phyloP scores from a whole-genome alignment of 1,140 invertebrate genomes.

The Sycobia sp. region DNA sequence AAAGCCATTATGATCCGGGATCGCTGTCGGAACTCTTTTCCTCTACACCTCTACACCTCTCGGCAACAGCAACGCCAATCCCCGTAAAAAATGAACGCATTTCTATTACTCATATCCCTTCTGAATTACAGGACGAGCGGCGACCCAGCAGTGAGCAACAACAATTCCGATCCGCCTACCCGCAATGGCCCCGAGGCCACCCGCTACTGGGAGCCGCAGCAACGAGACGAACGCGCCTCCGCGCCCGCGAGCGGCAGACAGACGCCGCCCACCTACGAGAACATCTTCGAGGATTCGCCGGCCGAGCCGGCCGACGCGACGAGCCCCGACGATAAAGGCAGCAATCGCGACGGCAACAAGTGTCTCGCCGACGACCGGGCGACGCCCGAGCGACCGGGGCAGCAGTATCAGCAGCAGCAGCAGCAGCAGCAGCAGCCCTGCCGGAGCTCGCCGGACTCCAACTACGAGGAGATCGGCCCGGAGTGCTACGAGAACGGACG shows the following conservation, averaged over 20 bases:
- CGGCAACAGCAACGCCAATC: too few species aligned
- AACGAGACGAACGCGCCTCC: neutral
- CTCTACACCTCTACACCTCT: too few species aligned
- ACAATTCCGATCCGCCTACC: too few species aligned
- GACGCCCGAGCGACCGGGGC: constrained; percentile 43
- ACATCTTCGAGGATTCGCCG: constrained; percentile 12
- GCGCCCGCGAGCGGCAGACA: neutral
- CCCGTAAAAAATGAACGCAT: too few species aligned
- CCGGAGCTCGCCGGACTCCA: constrained; percentile 37
- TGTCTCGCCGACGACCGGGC: constrained; percentile 48
- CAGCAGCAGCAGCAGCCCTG: neutral
- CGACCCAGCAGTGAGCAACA: too few species aligned
- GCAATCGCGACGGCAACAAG: too few species aligned
- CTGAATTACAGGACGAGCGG: too few species aligned
- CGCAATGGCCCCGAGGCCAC: neutral
- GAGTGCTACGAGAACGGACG: constrained; percentile 23
- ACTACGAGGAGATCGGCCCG: constrained; percentile 50
- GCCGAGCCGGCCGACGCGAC: neutral
- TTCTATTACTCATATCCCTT: too few species aligned
- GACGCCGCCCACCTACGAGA: constrained; percentile 40
- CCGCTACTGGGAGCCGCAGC: too few species aligned
- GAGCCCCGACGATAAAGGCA: too few species aligned
- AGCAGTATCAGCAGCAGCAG: constrained; percentile 21
- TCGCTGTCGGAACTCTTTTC: too few species aligned
- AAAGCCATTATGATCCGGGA: too few species aligned